These are phyloP conservation scores for Leuciscus waleckii DNA, from an alignment of 2,797 vertebrate species.

Conservation along the genomic window DNA sequence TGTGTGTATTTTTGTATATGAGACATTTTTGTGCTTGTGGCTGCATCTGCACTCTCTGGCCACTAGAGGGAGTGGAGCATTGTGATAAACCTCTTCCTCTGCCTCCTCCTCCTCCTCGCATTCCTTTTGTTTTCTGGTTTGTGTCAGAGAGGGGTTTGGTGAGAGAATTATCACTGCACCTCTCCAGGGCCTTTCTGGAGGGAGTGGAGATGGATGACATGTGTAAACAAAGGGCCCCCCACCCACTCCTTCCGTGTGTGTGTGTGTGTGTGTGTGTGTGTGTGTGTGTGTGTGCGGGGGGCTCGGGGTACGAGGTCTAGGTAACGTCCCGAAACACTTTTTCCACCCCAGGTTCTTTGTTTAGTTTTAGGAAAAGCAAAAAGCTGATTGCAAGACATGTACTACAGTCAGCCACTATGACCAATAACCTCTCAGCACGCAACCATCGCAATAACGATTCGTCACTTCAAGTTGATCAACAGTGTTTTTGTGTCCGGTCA, in stretches of 20 bases:
- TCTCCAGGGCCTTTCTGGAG: slow-evolving; percentile 69
- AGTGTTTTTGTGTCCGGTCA: slow-evolving; percentile 25
- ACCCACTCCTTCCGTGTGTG: slow-evolving; percentile 13
- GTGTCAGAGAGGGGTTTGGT: slow-evolving; percentile 72
- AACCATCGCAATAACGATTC: background rate
- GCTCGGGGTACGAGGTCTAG: slow-evolving; percentile 30
- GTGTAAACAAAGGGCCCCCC: slow-evolving; percentile 69
- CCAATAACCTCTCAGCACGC: slow-evolving; percentile 8
- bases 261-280: slow-evolving; percentile 17
- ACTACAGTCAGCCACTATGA: background rate
- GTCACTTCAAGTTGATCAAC: slow-evolving; percentile 32
- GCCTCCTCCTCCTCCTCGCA: slow-evolving; percentile 49
- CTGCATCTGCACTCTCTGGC: slow-evolving; percentile 34
- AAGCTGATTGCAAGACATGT: slow-evolving; percentile 25
- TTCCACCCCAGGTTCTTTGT: slow-evolving; percentile 51
- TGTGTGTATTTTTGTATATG: background rate
- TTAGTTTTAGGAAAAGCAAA: slow-evolving; percentile 38
- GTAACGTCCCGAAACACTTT: slow-evolving; percentile 54
- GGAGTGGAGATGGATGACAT: slow-evolving; percentile 76
- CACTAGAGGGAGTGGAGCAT: slow-evolving; percentile 83
- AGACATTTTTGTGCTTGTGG: background rate
- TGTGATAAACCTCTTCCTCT: slow-evolving; percentile 52
- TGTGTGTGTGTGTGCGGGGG: background rate
- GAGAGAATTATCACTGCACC: slow-evolving; percentile 76
- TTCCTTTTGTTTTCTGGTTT: slow-evolving; percentile 77